Evolutionary conservation across 37 sponge, comb jelly and placozoan genomes (phyloP), one percentile per base, ranked within the genome.

Genomic region (Cladorhizidae sp.): DNA sequence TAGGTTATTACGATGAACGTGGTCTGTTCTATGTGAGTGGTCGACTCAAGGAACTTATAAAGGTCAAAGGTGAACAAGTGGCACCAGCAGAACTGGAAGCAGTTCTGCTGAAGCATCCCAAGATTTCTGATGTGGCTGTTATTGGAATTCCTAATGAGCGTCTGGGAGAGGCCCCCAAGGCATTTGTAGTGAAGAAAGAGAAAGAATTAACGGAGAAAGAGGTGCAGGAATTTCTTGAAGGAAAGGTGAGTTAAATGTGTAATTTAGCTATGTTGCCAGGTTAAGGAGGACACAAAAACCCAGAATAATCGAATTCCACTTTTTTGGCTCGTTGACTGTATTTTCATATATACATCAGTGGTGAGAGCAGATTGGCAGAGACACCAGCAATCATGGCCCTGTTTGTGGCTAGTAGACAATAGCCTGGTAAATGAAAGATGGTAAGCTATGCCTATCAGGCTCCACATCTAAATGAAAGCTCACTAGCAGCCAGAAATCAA

Each of bases 11-110:
- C 84, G 93, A 96, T 43, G 57, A 84, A 22, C 83, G 89, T 28
- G 88, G 88, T 15, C 79, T 80, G 40, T 92, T 96, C 86, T 96
- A 87, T 74, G 87, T 96, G 56, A 84, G 87, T 5, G 96, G 93
- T 67, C 87, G 96, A 40, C 80, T 96, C 18, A 96, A 96, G 79
- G 96, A 96, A 74, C 84, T 96, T 40, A 95, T 95, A 79, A 95
- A 95, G 80, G 93, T 93, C 73, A 93, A 96, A 70, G 96, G 96
- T 43, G 50, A 76, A 7, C 96, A 96, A 58, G 96, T 96, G 32
- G 96, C 93, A 7, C 93, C 96, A n/a, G 96, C 96, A 50, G 96
- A 96, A 45, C 65, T 96, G 57, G 96, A 96, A 75, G 96, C 83
- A 20, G 42, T 87, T 15, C 86, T 96, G 6, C 74, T 82, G 59